Conservation (phyloP, 2,113 vertebrate species). For the Neopipo cinnamomea region DNA sequence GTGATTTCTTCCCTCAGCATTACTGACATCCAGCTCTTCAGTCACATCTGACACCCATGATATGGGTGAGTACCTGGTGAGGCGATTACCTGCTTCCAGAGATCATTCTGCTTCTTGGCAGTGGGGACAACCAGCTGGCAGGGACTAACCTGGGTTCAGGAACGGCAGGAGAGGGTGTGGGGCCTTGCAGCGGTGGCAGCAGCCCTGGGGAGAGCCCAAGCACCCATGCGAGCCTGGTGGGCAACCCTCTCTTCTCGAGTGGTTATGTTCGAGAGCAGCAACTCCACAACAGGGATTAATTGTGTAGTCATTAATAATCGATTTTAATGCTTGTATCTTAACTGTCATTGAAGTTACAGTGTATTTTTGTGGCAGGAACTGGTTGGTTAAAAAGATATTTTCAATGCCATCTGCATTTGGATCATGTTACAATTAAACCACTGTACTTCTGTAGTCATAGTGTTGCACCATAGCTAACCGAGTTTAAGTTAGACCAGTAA, state of each 20-base stretch:
- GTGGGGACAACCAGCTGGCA: not conserved
- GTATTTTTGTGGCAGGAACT: not conserved
- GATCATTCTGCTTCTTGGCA: not conserved
- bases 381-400: not conserved
- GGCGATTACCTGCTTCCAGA: not conserved
- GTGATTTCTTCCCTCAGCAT: not conserved
- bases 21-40: not conserved
- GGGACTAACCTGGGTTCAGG: not conserved
- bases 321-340: not conserved
- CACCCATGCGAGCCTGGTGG: not conserved
- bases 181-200: accelerated
- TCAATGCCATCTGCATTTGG: not conserved
- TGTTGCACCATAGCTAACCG: not conserved
- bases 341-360: not conserved
- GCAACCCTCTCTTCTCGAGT: accelerated
- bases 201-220: not conserved
- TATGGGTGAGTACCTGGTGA: not conserved
- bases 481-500: not conserved
- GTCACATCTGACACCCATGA: accelerated
- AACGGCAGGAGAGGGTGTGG: not conserved
- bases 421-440: not conserved
- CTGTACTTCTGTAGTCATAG: not conserved
- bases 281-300: not conserved
- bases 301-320: not conserved
- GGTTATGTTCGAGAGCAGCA: not conserved